Evolutionary conservation across 2,113 vertebrate species (phyloP).

Genomic region (Accipiter virgatus): DNA sequence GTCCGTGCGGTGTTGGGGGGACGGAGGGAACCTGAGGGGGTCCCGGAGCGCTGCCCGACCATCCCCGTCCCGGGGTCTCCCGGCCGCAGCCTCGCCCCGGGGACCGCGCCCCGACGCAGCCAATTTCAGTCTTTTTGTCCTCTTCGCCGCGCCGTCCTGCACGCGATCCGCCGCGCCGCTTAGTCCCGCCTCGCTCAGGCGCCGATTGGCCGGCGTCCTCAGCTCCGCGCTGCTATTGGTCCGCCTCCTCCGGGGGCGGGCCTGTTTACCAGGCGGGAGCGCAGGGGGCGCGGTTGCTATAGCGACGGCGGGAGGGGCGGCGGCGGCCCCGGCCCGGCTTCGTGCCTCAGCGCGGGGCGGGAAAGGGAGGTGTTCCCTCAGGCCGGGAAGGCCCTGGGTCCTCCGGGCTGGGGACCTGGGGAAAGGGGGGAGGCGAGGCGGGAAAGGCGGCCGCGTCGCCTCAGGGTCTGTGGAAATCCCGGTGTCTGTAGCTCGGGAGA

Average conservation of each 20-base stretch:
- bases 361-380: background rate
- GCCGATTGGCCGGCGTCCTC: accelerated
- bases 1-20: background rate
- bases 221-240: background rate
- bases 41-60: no score
- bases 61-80: no score
- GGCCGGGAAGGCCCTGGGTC: background rate
- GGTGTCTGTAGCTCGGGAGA: background rate
- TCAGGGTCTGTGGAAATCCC: accelerated
- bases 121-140: background rate
- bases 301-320: background rate
- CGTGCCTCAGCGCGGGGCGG: background rate
- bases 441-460: accelerated
- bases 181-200: background rate
- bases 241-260: no score
- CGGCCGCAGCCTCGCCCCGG: no score
- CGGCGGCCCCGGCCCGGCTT: background rate
- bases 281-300: background rate
- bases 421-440: background rate
- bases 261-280: background rate
- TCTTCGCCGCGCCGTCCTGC: background rate
- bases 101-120: background rate
- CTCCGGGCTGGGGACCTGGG: no score
- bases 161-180: background rate
- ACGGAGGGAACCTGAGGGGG: background rate